Percentiles rank a stretch among this genome's conserved stretches.
Conservation (phyloP, 1,140 invertebrate genomes). For the Homalodisca vitripennis region DNA sequence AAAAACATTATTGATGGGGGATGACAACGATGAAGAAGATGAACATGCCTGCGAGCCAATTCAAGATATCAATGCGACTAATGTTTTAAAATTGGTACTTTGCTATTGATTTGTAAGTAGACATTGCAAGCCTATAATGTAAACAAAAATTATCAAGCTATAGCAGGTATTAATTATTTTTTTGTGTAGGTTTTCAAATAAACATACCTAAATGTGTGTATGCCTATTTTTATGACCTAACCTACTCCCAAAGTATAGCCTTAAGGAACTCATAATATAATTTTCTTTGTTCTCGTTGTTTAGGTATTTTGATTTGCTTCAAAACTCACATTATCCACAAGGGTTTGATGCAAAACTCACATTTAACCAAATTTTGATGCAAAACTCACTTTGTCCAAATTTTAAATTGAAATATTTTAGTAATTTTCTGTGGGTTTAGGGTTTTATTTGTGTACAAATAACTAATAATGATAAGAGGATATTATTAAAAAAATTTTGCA, state of each 20-base stretch:
- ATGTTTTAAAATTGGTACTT: neutral
- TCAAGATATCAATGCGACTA: neutral
- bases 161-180: neutral
- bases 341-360: neutral
- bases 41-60: neutral
- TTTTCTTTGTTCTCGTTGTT: neutral
- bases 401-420: neutral
- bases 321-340: neutral
- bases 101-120: neutral
- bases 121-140: neutral
- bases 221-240: neutral
- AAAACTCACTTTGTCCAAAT: neutral
- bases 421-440: neutral
- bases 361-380: neutral
- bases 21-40: conserved; percentile 11
- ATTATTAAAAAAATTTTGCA: neutral
- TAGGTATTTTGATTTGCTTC: too few relatives aligned
- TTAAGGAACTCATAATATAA: neutral
- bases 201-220: too few relatives aligned
- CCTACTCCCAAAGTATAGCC: neutral
- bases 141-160: neutral
- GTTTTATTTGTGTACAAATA: neutral
- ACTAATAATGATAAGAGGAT: neutral
- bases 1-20: neutral
- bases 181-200: too few relatives aligned